Evolutionary conservation across 2,797 vertebrate species (phyloP), one percentile per base, ranked within the genome.

Genomic region (Oreortyx pictus): DNA sequence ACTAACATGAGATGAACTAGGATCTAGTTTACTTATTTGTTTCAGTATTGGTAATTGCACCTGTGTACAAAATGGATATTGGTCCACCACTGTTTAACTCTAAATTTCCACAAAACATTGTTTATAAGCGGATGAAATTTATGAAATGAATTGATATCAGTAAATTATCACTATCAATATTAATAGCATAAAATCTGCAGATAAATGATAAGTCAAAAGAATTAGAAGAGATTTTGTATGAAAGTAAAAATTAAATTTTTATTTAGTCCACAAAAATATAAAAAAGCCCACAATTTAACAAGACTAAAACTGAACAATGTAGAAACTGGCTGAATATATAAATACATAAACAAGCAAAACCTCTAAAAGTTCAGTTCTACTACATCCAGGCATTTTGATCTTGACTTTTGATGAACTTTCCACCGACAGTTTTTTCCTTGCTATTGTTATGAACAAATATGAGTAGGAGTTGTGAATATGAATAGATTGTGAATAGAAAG

Each of bases 361-460:
- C 5, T 56, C 67, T 71, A 49, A 37, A 70, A 85, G 14, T 77
- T 77, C 20, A 49, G 9, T 74, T 81, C 35, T 52, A 33, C 25
- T 59, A 25, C 7, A 35, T 39, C 9, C 19, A 74, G 11, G 10
- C 39, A 73, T 71, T 74, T 61, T 39, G 24, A 4, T 74, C 68
- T 74, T 64, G 73, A 54, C 22, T 75, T 83, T 65, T 65, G 54
- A 87, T 75, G 41, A 92, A 88, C 27, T 81, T 89, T 80, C 86
- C 31, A 72, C 46, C 0, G 0, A 65, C 18, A 61, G 12, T 8
- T 74, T 92, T 54, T 89, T 62, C 33, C 31, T 76, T 23, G 10
- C 54, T 76, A 39, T 83, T 52, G 79, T 88, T 62, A 74, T 66
- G 71, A 88, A 78, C 0, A 0, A 44, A 71, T 43, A 50, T 7